These are phyloP conservation scores for Dasyprocta punctata DNA, from an alignment of 2,113 vertebrate genomes.

Conservation along the genomic window DNA sequence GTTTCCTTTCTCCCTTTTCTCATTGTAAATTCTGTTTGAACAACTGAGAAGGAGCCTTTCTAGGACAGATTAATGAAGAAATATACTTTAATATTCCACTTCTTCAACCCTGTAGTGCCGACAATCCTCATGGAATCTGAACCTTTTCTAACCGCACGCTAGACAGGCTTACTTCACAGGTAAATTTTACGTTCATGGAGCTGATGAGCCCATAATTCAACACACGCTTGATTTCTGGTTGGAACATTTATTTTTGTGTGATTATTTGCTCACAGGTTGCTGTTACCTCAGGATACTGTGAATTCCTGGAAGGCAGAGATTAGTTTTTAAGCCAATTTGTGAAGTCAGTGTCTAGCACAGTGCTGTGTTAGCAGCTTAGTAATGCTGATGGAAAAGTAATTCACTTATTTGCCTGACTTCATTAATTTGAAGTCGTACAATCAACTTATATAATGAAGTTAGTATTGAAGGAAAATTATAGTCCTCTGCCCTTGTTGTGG, in stretches of 20 bases:
- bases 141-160: not conserved
- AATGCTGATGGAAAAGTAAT: too few relatives aligned
- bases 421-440: not conserved
- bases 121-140: not conserved
- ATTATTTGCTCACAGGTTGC: not conserved
- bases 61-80: conserved; percentile 25
- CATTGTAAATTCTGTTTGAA: conserved; percentile 41
- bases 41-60: not conserved
- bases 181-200: not conserved
- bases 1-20: conserved; percentile 1
- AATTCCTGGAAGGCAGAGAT: not conserved
- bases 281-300: not conserved
- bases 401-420: not conserved
- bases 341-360: not conserved
- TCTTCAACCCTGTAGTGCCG: not conserved
- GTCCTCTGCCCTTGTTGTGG: not conserved
- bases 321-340: not conserved
- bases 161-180: not conserved
- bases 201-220: not conserved
- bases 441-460: not conserved
- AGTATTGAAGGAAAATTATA: not conserved
- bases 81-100: not conserved
- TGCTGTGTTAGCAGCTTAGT: not conserved
- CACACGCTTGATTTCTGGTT: not conserved
- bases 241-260: conserved; percentile 11